Evolutionary conservation across 2,888 invertebrate genomes (phyloP).

Genomic region (Oxystoma pomonae): DNA sequence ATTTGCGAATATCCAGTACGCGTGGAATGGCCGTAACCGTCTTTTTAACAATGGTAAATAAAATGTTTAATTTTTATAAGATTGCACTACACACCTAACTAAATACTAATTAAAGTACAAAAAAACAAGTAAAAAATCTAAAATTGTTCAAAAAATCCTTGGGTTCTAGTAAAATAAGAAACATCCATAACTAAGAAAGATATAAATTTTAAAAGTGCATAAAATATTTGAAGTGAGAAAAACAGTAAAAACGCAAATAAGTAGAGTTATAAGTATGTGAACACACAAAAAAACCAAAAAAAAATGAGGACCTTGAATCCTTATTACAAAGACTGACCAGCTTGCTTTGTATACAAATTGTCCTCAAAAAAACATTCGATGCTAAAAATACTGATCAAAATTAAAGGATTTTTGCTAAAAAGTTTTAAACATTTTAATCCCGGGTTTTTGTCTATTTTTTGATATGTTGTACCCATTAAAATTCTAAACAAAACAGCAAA

Average conservation of each 20-base stretch:
- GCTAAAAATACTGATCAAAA: no score
- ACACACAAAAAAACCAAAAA: background rate
- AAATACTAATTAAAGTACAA: background rate
- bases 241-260: background rate
- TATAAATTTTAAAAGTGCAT: background rate
- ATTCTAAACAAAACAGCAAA: no score
- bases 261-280: background rate
- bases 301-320: no score
- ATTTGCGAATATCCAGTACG: no score
- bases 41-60: background rate
- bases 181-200: background rate
- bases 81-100: background rate
- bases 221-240: background rate
- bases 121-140: background rate
- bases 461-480: no score
- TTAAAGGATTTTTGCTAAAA: no score
- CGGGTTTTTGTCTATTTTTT: no score
- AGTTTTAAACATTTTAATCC: no score
- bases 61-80: background rate
- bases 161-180: background rate
- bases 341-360: no score
- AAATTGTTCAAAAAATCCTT: background rate
- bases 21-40: background rate
- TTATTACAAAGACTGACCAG: no score
- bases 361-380: no score